Conservation (phyloP, 2,797 vertebrate species). For the Podarcis siculus region DNA sequence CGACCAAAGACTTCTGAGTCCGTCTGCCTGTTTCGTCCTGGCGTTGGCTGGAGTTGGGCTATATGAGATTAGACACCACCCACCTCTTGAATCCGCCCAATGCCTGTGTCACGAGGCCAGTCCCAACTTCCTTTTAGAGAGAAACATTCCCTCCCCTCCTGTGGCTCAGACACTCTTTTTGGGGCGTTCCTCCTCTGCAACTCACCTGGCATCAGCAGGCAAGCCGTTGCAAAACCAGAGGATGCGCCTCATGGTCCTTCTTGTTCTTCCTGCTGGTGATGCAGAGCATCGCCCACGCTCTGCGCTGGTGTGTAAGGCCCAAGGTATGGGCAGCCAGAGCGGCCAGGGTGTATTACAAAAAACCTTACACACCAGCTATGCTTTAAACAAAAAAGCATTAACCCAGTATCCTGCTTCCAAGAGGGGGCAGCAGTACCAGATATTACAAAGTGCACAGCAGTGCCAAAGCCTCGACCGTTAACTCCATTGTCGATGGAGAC, state of each 20-base stretch:
- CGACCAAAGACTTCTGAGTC: background rate
- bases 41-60: background rate
- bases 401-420: background rate
- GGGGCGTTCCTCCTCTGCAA: slow-evolving; percentile 52
- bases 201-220: slow-evolving; percentile 27
- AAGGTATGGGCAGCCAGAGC: background rate
- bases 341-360: background rate
- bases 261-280: background rate
- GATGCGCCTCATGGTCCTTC: background rate
- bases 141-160: background rate
- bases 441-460: background rate
- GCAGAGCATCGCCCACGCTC: background rate
- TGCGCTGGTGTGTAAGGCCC: background rate
- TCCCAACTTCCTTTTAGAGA: background rate
- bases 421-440: background rate
- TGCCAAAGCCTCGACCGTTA: background rate
- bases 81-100: background rate
- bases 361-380: no score
- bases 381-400: background rate
- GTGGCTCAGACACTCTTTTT: slow-evolving; percentile 30
- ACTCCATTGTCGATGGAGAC: background rate
- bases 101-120: background rate
- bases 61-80: background rate
- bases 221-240: slow-evolving; percentile 11
- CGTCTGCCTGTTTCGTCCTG: background rate